Conservation (phyloP, 92 coral and sea anemone species). For the Zoanthus sociatus region DNA sequence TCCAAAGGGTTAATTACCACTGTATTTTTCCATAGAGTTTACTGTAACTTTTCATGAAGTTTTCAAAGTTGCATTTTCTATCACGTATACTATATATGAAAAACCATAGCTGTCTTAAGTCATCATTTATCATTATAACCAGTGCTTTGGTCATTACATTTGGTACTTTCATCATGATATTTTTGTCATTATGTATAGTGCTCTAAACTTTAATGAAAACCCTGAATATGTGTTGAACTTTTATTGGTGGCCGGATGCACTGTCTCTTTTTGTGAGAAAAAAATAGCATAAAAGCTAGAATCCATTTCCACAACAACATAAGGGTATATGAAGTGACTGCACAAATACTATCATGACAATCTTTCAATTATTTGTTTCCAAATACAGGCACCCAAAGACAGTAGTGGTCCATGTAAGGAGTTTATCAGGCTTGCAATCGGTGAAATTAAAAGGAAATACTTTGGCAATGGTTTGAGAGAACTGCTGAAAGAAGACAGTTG, state of each 20-base stretch:
- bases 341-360: neutral
- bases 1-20: too few relatives aligned
- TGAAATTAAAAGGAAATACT: neutral
- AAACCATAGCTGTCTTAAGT: too few relatives aligned
- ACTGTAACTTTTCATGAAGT: too few relatives aligned
- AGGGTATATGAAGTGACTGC: constrained; percentile 2
- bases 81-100: too few relatives aligned
- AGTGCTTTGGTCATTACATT: too few relatives aligned
- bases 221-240: constrained; percentile 7
- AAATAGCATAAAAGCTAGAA: neutral
- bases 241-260: neutral
- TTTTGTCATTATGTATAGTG: neutral
- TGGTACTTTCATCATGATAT: too few relatives aligned
- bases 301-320: neutral
- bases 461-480: constrained; percentile 5
- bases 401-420: constrained; percentile 50
- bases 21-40: too few relatives aligned
- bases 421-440: constrained; percentile 41
- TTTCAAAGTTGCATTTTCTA: too few relatives aligned
- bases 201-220: neutral
- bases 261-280: neutral
- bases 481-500: neutral
- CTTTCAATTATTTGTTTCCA: neutral
- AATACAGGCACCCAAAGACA: constrained; percentile 49
- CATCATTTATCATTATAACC: too few relatives aligned